These are phyloP conservation scores for Dicyrtoma fusca DNA, from an alignment of 2,888 invertebrate genomes.

Conservation along the genomic window DNA sequence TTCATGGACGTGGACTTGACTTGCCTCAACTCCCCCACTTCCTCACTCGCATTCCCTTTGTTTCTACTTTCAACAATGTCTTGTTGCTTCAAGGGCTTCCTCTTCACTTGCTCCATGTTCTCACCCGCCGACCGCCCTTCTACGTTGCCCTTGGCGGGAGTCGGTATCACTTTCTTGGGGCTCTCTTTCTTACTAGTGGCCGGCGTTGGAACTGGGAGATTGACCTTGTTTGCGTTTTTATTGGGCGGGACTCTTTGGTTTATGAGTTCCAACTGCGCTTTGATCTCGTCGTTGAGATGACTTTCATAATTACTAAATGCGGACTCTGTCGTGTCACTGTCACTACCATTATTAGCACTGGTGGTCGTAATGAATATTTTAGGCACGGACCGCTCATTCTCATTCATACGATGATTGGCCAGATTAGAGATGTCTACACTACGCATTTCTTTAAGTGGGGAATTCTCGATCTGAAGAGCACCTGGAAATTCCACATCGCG, in stretches of 20 bases:
- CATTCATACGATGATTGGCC: slow-evolving; percentile 22
- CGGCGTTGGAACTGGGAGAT: too few species aligned
- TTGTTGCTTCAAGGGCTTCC: too few species aligned
- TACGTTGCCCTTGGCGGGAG: too few species aligned
- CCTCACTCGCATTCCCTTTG: not conserved
- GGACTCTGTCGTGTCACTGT: too few species aligned
- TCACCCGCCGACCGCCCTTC: slow-evolving; percentile 5
- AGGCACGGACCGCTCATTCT: not conserved
- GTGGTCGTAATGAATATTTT: not conserved
- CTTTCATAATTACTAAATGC: not conserved
- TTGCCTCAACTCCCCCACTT: slow-evolving; percentile 22
- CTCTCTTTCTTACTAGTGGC: too few species aligned
- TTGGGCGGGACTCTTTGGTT: slow-evolving; percentile 12
- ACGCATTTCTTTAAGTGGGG: not conserved
- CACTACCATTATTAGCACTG: not conserved
- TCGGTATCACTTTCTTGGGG: too few species aligned
- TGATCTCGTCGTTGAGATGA: not conserved
- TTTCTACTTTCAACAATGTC: too few species aligned
- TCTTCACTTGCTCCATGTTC: not conserved
- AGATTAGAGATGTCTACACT: not conserved
- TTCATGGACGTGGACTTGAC: slow-evolving; percentile 10
- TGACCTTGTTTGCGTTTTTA: too few species aligned
- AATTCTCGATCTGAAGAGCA: not conserved
- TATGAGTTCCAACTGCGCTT: slow-evolving; percentile 21
- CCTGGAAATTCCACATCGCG: not conserved